phyloP scores from a whole-genome alignment of 2,888 invertebrate species.

The Entomobrya proxima region DNA sequence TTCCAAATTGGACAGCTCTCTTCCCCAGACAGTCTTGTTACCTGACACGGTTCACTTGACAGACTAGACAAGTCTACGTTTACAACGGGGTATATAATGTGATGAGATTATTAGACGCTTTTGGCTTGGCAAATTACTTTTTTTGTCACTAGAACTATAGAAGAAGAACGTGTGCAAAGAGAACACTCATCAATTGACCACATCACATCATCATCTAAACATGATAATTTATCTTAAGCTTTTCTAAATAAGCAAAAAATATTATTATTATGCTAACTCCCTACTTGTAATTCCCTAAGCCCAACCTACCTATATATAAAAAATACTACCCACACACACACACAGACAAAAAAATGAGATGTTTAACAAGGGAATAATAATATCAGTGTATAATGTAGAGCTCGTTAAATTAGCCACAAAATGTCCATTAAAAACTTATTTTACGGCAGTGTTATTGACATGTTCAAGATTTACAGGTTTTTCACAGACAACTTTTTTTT shows the following conservation, averaged over 20 bases:
- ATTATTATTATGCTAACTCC: background rate
- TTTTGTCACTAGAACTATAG: slow-evolving; percentile 33
- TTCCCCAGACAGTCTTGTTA: background rate
- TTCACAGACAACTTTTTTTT: slow-evolving; percentile 29
- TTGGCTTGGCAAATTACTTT: background rate
- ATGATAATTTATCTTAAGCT: no score
- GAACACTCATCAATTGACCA: background rate
- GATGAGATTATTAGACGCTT: background rate
- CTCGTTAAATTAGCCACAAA: slow-evolving; percentile 54
- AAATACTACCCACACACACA: slow-evolving; percentile 39
- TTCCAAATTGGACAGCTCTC: background rate
- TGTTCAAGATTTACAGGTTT: slow-evolving; percentile 61
- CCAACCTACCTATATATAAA: no score
- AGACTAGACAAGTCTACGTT: background rate
- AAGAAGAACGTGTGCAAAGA: background rate
- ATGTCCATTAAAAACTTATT: slow-evolving; percentile 50
- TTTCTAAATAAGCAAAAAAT: background rate
- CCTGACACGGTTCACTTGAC: slow-evolving; percentile 14
- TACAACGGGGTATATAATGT: background rate
- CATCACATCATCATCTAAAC: background rate
- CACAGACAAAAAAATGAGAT: background rate
- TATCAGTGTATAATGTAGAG: slow-evolving; percentile 7
- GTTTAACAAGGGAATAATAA: background rate
- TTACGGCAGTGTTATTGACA: slow-evolving; percentile 53
- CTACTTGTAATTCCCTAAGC: no score